Evolutionary conservation across 1,140 invertebrate genomes (phyloP), one percentile per base, ranked within the genome.

Genomic region (Drosophila nasuta): DNA sequence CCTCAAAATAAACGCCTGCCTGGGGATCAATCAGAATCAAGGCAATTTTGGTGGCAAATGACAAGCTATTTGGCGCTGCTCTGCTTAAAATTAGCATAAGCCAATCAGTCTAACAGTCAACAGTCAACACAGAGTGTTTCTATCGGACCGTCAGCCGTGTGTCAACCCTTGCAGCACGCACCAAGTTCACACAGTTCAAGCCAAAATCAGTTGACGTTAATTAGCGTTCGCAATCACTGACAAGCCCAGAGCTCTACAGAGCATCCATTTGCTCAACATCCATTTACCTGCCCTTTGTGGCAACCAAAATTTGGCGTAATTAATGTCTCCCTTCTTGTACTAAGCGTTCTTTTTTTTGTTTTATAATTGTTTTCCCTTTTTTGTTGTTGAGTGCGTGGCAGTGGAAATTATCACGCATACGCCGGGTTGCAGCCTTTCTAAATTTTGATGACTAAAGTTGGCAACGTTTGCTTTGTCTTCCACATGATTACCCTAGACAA

Each of bases 71-170:
- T 72, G 65, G 30, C 41, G 38, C 48, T 59, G 30, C 38, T 28
- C 65, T 49, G 28, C 43, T n/a, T 30, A 46, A 78, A 86, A 87
- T 87, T 87, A 82, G 76, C 82, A 87, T 82, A 73, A 77, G 75
- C 65, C 79, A 79, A 87, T 82, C 82, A 71, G 68, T 45, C 63
- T 41, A 57, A 33, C 33, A 57, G 46, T 43, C 54, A 38, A 38
- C 35, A 43, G 30, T 35, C 28, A 51, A 25, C 60, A 51, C 49
- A 28, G 49, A 15, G 46, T 20, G 15, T 5, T 1, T 33, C 59
- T 33, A 5, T 48, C 28, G 38, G 43, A 33, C 45, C 3, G 28
- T 30, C 13, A 30, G 45, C 13, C 30, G 17, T 33, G 13, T 54
- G 56, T 59, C 35, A 68, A 60, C 30, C 48, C 33, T 45, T 35